phyloP scores from a whole-genome alignment of 2,113 vertebrate species.

The Quiscalus mexicanus region DNA sequence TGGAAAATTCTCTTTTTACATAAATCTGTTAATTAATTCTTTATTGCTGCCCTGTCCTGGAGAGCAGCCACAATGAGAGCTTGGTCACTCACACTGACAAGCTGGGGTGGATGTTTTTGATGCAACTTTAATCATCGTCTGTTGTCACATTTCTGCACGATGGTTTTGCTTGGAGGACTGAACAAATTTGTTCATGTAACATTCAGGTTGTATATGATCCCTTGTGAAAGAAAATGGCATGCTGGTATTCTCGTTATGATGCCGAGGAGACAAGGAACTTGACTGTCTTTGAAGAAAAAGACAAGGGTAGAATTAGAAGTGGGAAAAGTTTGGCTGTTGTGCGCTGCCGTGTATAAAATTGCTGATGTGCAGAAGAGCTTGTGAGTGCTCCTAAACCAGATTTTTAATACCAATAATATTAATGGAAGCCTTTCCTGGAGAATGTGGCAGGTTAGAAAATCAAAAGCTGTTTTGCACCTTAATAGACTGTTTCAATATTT shows the following conservation, averaged over 20 bases:
- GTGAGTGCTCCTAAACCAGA: not conserved
- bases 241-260: not conserved
- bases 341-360: not conserved
- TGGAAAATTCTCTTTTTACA: not conserved
- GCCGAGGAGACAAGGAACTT: not conserved
- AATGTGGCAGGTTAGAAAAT: not conserved
- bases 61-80: not conserved
- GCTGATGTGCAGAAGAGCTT: not conserved
- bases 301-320: not conserved
- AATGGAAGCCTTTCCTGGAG: not conserved
- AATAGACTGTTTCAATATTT: not conserved
- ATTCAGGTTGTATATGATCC: not conserved
- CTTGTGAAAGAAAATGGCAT: not conserved
- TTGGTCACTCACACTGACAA: not conserved
- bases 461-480: not conserved
- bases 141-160: rapidly evolving
- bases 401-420: not conserved
- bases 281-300: not conserved
- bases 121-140: not conserved
- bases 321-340: not conserved
- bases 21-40: slow-evolving; percentile 37
- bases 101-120: not conserved
- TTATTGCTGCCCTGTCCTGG: not conserved
- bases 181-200: not conserved
- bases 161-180: not conserved